These are phyloP conservation scores for Urocitellus parryii DNA, from an alignment of 2,113 vertebrate genomes.

Conservation along the genomic window DNA sequence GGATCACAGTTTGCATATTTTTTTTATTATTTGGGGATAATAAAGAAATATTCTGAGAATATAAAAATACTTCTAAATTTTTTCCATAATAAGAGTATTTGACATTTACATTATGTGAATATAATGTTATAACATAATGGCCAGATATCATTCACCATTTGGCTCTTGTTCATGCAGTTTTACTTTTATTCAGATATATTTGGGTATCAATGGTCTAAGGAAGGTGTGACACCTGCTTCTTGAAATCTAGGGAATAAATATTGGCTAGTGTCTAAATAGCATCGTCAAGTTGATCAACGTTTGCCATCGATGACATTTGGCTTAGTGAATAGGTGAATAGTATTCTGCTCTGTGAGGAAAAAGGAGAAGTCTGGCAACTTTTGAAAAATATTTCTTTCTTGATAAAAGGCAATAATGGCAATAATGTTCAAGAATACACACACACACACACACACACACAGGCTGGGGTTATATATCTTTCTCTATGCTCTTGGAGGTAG, in stretches of 20 bases:
- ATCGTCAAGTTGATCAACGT: background rate
- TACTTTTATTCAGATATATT: background rate
- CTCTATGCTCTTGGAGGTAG: background rate
- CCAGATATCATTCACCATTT: background rate
- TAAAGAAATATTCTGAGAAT: background rate
- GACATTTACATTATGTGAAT: conserved; percentile 51
- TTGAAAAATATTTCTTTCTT: background rate
- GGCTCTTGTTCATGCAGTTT: background rate
- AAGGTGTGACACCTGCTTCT: background rate
- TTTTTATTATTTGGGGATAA: background rate
- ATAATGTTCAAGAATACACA: background rate
- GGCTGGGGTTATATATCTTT: background rate
- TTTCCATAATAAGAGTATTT: conserved; percentile 11
- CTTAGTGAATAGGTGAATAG: background rate
- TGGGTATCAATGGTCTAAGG: background rate
- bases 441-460: too few species aligned
- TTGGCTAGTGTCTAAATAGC: background rate
- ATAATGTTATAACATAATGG: conserved; percentile 46
- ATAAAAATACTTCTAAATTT: conserved; percentile 5
- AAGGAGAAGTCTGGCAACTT: background rate
- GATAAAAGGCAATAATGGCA: background rate
- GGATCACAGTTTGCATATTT: background rate
- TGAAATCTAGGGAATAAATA: background rate
- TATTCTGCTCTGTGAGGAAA: background rate
- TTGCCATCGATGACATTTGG: background rate